phyloP scores from a whole-genome alignment of 2,113 vertebrate species.

The Delphinus delphis region DNA sequence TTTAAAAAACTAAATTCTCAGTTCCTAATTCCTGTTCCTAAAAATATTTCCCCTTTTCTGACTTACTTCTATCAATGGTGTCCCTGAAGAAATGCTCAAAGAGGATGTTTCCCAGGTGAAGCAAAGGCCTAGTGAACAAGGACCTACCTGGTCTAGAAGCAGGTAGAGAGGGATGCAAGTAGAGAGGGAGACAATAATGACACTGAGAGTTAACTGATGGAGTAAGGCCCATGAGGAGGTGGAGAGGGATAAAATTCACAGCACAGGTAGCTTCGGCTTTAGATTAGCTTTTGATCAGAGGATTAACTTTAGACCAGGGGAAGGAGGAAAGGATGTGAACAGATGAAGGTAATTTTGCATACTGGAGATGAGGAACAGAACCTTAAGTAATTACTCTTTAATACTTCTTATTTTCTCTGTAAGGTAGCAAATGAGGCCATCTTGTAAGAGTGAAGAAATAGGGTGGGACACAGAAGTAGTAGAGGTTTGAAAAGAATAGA shows the following conservation, averaged over 20 bases:
- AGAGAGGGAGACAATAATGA: background rate
- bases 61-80: background rate
- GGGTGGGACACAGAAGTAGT: background rate
- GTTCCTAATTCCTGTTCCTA: background rate
- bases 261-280: background rate
- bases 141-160: background rate
- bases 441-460: background rate
- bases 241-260: background rate
- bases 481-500: background rate
- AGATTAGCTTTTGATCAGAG: background rate
- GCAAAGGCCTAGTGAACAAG: background rate
- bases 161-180: background rate
- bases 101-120: background rate
- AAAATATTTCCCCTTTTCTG: background rate
- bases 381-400: background rate
- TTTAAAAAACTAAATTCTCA: background rate
- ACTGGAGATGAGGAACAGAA: background rate
- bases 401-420: background rate
- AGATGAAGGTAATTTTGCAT: conserved; percentile 2
- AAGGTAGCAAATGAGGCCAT: background rate
- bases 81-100: background rate
- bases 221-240: background rate
- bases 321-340: background rate
- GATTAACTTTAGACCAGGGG: background rate
- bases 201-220: background rate